Evolutionary conservation across 2,113 vertebrate genomes (phyloP).

Genomic region (Myodes glareolus): DNA sequence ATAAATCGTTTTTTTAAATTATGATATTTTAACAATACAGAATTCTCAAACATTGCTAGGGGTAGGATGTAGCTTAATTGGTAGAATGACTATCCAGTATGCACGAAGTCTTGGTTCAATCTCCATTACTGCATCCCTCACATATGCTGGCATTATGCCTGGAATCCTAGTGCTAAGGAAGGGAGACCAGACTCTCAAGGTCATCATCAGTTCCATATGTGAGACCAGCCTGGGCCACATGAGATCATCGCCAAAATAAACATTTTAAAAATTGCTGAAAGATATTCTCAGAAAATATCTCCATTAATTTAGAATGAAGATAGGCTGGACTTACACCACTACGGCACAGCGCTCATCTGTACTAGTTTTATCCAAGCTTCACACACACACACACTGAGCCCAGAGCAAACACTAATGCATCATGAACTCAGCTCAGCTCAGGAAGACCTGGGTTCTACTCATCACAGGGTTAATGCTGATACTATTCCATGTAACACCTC

Average conservation of each 20-base stretch:
- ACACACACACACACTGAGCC: background rate
- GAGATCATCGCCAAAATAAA: background rate
- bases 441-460: background rate
- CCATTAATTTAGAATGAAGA: constrained; percentile 37
- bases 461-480: background rate
- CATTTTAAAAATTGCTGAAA: background rate
- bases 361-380: background rate
- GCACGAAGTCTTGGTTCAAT: background rate
- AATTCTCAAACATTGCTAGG: background rate
- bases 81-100: background rate
- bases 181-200: background rate
- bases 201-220: background rate
- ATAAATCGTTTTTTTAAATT: background rate
- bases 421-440: background rate
- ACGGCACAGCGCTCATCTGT: background rate
- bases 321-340: background rate
- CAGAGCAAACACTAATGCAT: no score
- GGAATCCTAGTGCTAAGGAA: no score
- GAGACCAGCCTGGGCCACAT: background rate
- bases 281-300: constrained; percentile 40
- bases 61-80: background rate
- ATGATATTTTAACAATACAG: background rate
- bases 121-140: background rate
- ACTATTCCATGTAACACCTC: background rate
- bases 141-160: background rate